Evolutionary conservation across 2,888 invertebrate species (phyloP).

Genomic region (Malachius bipustulatus): DNA sequence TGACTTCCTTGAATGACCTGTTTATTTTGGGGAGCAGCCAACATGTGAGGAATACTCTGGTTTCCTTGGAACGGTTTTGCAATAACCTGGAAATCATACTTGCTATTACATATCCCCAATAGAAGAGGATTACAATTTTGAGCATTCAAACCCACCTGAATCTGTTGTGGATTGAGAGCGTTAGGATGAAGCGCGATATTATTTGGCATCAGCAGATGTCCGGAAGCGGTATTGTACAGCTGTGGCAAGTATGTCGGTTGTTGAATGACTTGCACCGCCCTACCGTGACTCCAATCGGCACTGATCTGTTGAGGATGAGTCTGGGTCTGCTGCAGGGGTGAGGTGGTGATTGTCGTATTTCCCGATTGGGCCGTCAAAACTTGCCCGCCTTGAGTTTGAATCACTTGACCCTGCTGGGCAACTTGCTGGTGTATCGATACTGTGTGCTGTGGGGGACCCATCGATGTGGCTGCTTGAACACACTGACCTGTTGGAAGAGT

Average conservation of each 20-base stretch:
- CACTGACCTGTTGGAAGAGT: constrained; percentile 26
- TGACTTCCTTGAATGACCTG: constrained; percentile 55
- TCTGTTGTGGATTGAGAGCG: constrained; percentile 63
- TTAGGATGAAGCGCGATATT: constrained; percentile 60
- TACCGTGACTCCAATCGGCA: constrained; percentile 58
- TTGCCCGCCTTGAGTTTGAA: constrained; percentile 37
- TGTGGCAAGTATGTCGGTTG: constrained; percentile 72
- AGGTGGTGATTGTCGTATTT: constrained; percentile 56
- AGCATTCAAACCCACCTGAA: constrained; percentile 56
- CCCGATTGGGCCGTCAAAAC: constrained; percentile 32
- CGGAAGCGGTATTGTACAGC: constrained; percentile 69
- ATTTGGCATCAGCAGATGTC: constrained; percentile 68
- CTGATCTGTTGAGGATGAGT: constrained; percentile 47
- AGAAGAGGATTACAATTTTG: not conserved
- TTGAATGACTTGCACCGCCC: constrained; percentile 66
- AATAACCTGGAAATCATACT: constrained; percentile 51
- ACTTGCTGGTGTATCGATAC: constrained; percentile 43
- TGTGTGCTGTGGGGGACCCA: constrained; percentile 36
- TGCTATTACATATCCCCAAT: too few species aligned
- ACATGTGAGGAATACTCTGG: constrained; percentile 68
- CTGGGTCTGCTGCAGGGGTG: constrained; percentile 50
- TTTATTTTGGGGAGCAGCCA: constrained; percentile 61
- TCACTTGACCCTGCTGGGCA: constrained; percentile 35
- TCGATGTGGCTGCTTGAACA: constrained; percentile 30
- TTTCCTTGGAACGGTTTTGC: constrained; percentile 77